Conservation (phyloP, 2,113 vertebrate genomes). For the Spea multiplicata region DNA sequence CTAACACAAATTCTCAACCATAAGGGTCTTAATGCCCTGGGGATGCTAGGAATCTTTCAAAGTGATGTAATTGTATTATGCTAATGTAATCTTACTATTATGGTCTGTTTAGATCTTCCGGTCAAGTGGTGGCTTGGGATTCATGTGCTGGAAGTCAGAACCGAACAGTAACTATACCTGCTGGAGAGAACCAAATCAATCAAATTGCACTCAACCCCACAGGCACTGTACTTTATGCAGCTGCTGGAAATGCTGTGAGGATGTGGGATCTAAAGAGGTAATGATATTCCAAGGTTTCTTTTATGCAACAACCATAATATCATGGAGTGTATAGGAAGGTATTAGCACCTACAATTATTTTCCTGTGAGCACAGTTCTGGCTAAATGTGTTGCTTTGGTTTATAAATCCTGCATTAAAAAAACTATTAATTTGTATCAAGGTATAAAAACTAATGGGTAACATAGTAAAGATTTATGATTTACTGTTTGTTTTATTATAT, state of each 20-base stretch:
- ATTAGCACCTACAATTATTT: too few relatives aligned
- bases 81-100: too few relatives aligned
- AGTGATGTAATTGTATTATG: too few relatives aligned
- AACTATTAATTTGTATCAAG: too few relatives aligned
- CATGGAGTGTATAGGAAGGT: too few relatives aligned
- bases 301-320: background rate
- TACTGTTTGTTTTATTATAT: background rate
- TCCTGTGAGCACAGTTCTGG: background rate
- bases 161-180: slow-evolving; percentile 83
- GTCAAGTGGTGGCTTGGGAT: slow-evolving; percentile 85
- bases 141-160: slow-evolving; percentile 72
- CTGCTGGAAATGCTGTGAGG: slow-evolving; percentile 87
- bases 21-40: too few relatives aligned
- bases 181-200: slow-evolving; percentile 95
- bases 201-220: slow-evolving; percentile 88
- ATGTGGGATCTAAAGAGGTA: slow-evolving; percentile 98
- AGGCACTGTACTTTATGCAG: slow-evolving; percentile 89
- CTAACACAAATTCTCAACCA: too few relatives aligned
- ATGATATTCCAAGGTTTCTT: background rate
- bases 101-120: slow-evolving; percentile 76
- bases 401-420: too few relatives aligned
- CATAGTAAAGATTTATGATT: too few relatives aligned
- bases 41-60: too few relatives aligned
- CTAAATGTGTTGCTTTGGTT: too few relatives aligned
- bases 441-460: too few relatives aligned